phyloP scores from a whole-genome alignment of 2,888 invertebrate genomes.

The Dione vanillae region DNA sequence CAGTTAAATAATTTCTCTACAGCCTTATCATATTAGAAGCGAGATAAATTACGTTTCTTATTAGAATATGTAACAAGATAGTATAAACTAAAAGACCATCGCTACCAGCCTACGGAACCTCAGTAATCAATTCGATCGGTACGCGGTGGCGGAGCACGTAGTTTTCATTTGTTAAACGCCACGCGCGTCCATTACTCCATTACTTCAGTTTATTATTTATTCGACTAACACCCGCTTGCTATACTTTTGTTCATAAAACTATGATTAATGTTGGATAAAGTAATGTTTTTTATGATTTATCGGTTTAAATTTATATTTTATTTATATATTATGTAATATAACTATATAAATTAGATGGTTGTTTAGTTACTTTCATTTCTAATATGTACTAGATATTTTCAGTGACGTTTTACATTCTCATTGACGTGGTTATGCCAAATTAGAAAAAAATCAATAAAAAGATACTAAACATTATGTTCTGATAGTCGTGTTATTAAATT shows the following conservation, averaged over 20 bases:
- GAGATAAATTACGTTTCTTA: constrained; percentile 27
- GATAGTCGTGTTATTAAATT: too few relatives aligned
- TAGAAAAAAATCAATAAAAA: too few relatives aligned
- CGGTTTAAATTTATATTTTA: background rate
- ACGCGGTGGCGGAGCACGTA: constrained; percentile 73
- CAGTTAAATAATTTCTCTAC: constrained; percentile 19
- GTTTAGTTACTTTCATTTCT: too few relatives aligned
- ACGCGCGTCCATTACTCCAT: constrained; percentile 71
- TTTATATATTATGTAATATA: background rate
- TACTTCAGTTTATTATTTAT: constrained; percentile 74
- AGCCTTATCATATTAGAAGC: constrained; percentile 19
- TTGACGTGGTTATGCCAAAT: too few relatives aligned
- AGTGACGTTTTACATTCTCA: too few relatives aligned
- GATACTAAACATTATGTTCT: too few relatives aligned
- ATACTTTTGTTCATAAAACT: constrained; percentile 46
- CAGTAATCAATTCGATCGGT: constrained; percentile 45
- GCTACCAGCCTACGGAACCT: constrained; percentile 41
- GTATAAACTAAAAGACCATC: constrained; percentile 15
- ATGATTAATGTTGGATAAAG: constrained; percentile 5
- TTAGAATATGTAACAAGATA: constrained; percentile 37
- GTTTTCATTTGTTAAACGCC: constrained; percentile 74
- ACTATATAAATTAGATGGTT: too few relatives aligned
- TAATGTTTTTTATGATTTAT: background rate
- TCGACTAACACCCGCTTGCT: constrained; percentile 59
- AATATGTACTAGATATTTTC: too few relatives aligned